Conservation (phyloP, 2,797 vertebrate species). For the Hipposideros larvatus region DNA sequence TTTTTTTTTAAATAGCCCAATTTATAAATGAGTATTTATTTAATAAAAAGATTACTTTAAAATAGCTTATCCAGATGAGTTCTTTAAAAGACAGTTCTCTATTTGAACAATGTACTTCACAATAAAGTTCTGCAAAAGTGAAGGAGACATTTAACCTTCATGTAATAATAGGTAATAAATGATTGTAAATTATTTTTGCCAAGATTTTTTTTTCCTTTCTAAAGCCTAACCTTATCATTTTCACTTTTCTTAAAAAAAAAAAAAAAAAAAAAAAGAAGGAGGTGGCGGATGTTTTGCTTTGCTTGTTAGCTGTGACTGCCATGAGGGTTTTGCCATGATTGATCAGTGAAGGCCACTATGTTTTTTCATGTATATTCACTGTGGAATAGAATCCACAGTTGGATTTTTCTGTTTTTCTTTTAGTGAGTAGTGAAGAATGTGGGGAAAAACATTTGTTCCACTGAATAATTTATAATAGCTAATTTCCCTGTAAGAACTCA, state of each 20-base stretch:
- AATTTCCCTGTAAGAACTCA: constrained; percentile 69
- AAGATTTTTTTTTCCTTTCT: constrained; percentile 31
- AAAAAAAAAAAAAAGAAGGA: too few relatives aligned
- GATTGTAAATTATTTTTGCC: constrained; percentile 47
- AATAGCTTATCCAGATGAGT: background rate
- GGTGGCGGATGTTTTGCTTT: constrained; percentile 19
- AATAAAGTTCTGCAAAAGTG: constrained; percentile 59
- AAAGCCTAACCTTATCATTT: constrained; percentile 56
- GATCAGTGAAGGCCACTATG: background rate
- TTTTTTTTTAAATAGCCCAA: background rate
- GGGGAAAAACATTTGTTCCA: constrained; percentile 49
- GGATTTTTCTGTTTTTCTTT: constrained; percentile 64
- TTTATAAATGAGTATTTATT: constrained; percentile 43
- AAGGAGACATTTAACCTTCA: constrained; percentile 26
- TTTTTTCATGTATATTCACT: constrained; percentile 49
- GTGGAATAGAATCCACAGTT: constrained; percentile 47
- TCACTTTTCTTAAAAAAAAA: background rate
- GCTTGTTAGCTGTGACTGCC: constrained; percentile 37
- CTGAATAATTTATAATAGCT: constrained; percentile 77
- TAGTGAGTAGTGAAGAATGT: constrained; percentile 47
- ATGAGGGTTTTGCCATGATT: constrained; percentile 29
- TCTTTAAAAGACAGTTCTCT: constrained; percentile 55
- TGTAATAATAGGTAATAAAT: constrained; percentile 33
- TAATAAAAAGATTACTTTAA: constrained; percentile 52
- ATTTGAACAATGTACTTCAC: constrained; percentile 62